Conservation (phyloP, 2,888 invertebrate genomes). For the Caenorhabditis sp. region DNA sequence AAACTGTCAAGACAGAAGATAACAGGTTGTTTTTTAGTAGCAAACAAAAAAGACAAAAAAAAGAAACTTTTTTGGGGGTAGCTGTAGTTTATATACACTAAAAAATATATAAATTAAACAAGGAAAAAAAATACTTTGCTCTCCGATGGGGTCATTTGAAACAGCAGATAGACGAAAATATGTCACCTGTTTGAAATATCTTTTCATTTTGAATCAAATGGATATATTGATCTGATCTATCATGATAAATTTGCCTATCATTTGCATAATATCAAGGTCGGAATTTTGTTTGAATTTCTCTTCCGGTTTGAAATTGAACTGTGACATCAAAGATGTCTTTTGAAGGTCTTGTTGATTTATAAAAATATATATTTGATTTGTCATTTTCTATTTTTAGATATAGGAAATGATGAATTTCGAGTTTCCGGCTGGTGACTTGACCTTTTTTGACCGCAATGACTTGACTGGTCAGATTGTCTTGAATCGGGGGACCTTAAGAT, state of each 20-base stretch:
- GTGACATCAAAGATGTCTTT: too few relatives aligned
- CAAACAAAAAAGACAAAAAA: neutral
- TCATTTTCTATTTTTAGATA: too few relatives aligned
- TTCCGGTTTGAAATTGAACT: neutral
- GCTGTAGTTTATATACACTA: too few relatives aligned
- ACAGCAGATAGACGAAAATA: neutral
- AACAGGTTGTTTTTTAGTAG: neutral
- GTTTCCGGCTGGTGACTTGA: too few relatives aligned
- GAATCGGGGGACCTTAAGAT: too few relatives aligned
- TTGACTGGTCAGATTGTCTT: too few relatives aligned
- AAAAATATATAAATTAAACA: neutral
- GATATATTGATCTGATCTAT: neutral
- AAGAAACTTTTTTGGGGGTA: too few relatives aligned
- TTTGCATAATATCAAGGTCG: neutral
- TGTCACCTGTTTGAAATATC: neutral
- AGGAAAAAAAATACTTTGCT: conserved; percentile 4
- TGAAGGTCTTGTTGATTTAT: too few relatives aligned
- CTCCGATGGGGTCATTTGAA: neutral
- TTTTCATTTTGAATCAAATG: too few relatives aligned
- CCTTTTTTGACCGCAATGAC: too few relatives aligned
- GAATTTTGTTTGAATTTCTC: neutral
- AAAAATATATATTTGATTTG: too few relatives aligned
- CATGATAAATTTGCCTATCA: neutral
- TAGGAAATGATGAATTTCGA: too few relatives aligned
- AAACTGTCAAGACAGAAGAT: neutral